A percentile compares a stretch with the other conserved stretches of the same genome.
Conservation (phyloP, 2,888 invertebrate genomes). For the Oscheius sp. region DNA sequence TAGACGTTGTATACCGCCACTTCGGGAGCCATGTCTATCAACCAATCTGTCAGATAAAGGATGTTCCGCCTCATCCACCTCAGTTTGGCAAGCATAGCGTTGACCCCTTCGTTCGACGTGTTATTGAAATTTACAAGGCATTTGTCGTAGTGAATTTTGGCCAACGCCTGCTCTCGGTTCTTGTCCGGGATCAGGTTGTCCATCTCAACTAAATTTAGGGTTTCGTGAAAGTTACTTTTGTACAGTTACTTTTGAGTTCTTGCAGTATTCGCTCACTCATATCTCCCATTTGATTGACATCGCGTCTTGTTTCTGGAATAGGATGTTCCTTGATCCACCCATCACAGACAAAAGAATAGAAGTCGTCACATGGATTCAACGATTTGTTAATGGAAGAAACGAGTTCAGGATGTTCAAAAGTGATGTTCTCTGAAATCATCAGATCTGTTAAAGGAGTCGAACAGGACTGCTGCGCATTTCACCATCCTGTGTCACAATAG, state of each 20-base stretch:
- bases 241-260: constrained; percentile 9
- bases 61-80: neutral
- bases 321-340: constrained; percentile 19
- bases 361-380: constrained; percentile 28
- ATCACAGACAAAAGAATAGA: constrained; percentile 30
- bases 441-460: too few relatives aligned
- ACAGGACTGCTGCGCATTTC: too few relatives aligned
- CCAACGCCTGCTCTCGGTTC: neutral
- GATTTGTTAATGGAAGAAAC: constrained; percentile 14
- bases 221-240: too few relatives aligned
- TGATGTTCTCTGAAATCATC: neutral
- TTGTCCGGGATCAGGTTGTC: neutral
- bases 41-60: constrained; percentile 31
- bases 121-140: constrained; percentile 15
- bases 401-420: neutral
- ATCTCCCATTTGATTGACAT: constrained; percentile 18
- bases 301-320: neutral
- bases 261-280: neutral
- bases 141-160: neutral
- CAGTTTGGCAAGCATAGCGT: constrained; percentile 3
- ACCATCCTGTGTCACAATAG: too few relatives aligned
- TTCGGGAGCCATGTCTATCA: constrained; percentile 30
- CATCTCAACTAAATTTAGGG: constrained; percentile 17
- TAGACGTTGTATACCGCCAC: constrained; percentile 17
- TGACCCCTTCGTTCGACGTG: constrained; percentile 14